phyloP scores from a whole-genome alignment of 1,140 invertebrate genomes.

The Cepaea nemoralis region DNA sequence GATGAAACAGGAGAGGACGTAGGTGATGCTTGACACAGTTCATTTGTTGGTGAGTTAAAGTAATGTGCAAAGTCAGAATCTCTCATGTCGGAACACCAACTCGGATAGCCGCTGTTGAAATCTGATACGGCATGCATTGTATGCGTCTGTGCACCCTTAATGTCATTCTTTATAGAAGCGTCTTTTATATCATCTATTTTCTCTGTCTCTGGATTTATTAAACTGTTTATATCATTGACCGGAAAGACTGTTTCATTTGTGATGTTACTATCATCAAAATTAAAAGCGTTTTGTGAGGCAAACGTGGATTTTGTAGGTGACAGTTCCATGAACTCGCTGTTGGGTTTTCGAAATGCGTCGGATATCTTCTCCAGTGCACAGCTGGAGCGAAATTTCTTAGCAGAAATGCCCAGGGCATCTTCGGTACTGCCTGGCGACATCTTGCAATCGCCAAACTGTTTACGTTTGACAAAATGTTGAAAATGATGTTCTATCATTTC shows the following conservation, averaged over 20 bases:
- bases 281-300: not conserved
- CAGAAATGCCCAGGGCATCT: not conserved
- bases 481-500: constrained; percentile 22
- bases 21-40: not conserved
- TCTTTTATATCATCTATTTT: not conserved
- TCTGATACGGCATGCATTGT: not conserved
- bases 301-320: not conserved
- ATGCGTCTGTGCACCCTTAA: not conserved
- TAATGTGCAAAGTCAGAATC: not conserved
- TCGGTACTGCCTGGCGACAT: not conserved
- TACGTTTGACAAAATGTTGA: not conserved
- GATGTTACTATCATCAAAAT: not conserved
- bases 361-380: not conserved
- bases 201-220: not conserved
- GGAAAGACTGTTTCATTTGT: not conserved
- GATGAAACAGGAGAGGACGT: not conserved
- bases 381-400: not conserved
- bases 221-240: not conserved
- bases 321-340: not conserved
- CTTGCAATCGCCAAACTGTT: not conserved
- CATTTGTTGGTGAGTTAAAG: not conserved
- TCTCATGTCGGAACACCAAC: not conserved
- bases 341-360: not conserved
- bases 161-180: not conserved
- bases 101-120: not conserved